Conservation (phyloP, 2,113 vertebrate genomes). For the Uria aalge region DNA sequence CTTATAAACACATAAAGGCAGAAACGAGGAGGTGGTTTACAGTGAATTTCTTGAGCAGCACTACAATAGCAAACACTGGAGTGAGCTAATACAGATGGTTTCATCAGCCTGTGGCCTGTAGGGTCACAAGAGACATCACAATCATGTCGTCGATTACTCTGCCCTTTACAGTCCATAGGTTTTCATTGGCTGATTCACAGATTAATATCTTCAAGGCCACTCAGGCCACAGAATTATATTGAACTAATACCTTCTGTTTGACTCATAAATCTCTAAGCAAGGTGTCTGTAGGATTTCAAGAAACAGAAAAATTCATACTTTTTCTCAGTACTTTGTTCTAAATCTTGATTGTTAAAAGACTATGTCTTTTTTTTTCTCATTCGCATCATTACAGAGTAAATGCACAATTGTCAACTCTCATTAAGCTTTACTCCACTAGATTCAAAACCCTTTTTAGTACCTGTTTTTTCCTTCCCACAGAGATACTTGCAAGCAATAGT, state of each 20-base stretch:
- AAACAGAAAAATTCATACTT: not conserved
- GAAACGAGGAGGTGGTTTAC: not conserved
- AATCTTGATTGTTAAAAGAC: not conserved
- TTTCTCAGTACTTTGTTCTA: not conserved
- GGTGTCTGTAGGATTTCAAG: not conserved
- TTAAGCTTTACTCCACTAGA: not conserved
- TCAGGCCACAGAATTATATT: not conserved
- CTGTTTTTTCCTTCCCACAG: not conserved
- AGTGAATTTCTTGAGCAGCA: not conserved
- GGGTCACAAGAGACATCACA: not conserved
- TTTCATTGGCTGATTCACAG: slow-evolving; percentile 1
- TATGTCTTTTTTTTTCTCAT: not conserved
- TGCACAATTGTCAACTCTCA: not conserved
- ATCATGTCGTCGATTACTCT: fast-evolving
- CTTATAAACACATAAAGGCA: not conserved
- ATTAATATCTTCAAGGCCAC: slow-evolving; percentile 28
- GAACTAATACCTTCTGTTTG: not conserved
- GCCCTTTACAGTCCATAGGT: not conserved
- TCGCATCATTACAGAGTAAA: not conserved
- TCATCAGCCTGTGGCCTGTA: not conserved
- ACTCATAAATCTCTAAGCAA: not conserved
- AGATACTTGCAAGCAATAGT: not conserved
- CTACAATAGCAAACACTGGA: not conserved
- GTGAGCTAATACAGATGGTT: not conserved
- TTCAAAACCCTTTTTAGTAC: not conserved